phyloP scores from a whole-genome alignment of 2,113 vertebrate genomes.

The Caloenas nicobarica region DNA sequence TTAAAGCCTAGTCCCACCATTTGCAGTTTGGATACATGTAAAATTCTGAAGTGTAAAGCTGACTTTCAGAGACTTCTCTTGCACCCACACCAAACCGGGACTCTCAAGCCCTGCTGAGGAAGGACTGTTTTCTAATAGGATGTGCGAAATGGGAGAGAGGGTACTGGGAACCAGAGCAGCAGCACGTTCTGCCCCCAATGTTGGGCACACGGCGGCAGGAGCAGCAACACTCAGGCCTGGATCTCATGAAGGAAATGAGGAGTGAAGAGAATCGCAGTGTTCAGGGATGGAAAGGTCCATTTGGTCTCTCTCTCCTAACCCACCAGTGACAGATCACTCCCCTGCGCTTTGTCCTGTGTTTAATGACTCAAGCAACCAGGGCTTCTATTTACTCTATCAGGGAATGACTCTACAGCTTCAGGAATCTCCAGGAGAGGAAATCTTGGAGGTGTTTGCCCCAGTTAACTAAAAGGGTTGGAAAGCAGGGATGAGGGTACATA shows the following conservation, averaged over 20 bases:
- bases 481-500: background rate
- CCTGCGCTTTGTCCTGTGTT: background rate
- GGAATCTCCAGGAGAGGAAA: background rate
- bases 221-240: background rate
- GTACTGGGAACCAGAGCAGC: background rate
- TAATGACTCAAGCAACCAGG: constrained; percentile 25
- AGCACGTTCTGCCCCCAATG: background rate
- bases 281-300: constrained; percentile 14
- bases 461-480: background rate
- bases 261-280: constrained; percentile 19
- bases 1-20: background rate
- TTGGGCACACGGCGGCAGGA: background rate
- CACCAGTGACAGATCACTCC: background rate
- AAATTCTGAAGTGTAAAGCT: background rate
- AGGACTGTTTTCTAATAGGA: background rate
- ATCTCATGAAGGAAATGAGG: constrained; percentile 42
- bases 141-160: background rate
- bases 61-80: background rate
- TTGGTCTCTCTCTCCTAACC: constrained; percentile 15
- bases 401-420: background rate
- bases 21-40: background rate
- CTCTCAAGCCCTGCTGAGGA: background rate
- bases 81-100: background rate
- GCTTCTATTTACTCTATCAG: background rate
- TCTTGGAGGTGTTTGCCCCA: background rate